Base-by-base conservation (phyloP, 2,113 vertebrate species). In the Promerops cafer region DNA sequence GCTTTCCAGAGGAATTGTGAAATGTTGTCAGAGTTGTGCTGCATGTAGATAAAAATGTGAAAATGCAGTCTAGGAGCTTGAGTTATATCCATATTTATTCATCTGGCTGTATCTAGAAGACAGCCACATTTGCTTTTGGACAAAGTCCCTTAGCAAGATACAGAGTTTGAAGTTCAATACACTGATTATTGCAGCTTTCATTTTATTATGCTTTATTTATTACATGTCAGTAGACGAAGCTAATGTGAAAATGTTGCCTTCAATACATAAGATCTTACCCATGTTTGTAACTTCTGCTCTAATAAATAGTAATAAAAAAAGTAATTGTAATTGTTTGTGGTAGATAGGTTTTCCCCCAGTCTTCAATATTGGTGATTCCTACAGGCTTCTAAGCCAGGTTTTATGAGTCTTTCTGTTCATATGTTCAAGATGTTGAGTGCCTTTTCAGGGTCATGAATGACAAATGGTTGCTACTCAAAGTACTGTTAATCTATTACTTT, bases 141-240 rank as follows among this genome's bases (percentile, higher is more conserved):
- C 56, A 26, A 90, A 95, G 92, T 90, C 61, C 42, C 24, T 39
- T 35, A 50, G 81, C 39, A 87, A 91, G 72, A 44, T 60, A 16
- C 0, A 83, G 60, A 89, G 59, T 70, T 90, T 30, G 3, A 87
- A 80, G 89, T 90, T 89, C 68, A 89, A 45, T 53, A 65, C 31
- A 19, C 13, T 68, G 60, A 84, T 87, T 68, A 71, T 53, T 97
- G 91, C 49, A 80, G 66, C 72, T 94, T 87, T 94, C 26, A 28
- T 90, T 96, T 94, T 87, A 59, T 24, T 80, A 35, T 53, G 82
- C 66, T 96, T 93, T 96, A 94, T 96, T 97, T 96, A 97, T 97
- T 94, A 90, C 70, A 47, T 92, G 94, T 90, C 56, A 66, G 13
- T 88, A 75, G 81, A 74, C 4, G 6, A 78, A 75, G 39, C 79